Conservation (phyloP, 2,797 vertebrate genomes). For the Sphaeramia orbicularis region DNA sequence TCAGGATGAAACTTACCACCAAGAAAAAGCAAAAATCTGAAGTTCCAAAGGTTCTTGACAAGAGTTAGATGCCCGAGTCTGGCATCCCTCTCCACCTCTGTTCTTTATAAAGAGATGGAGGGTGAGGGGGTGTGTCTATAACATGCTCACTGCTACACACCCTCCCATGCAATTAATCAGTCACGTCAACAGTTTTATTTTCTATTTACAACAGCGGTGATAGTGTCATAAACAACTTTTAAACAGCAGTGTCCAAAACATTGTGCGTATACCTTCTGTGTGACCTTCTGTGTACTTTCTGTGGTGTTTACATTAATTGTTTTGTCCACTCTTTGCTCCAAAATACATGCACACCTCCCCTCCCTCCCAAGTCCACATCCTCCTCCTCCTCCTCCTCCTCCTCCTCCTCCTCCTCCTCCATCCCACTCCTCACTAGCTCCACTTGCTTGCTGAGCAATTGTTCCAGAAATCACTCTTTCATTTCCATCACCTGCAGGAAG, state of each 20-base stretch:
- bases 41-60: conserved; percentile 10
- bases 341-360: not conserved
- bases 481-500: conserved; percentile 89
- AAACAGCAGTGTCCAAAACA: conserved; percentile 26
- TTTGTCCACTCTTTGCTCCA: conserved; percentile 22
- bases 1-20: conserved; percentile 54
- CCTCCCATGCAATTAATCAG: conserved; percentile 50
- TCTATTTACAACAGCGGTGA: conserved; percentile 40
- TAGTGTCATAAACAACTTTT: conserved; percentile 44
- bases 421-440: conserved; percentile 61
- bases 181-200: conserved; percentile 45
- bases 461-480: conserved; percentile 79
- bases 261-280: conserved; percentile 34
- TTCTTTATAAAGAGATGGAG: conserved; percentile 73
- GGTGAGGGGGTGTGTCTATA: conserved; percentile 59
- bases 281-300: conserved; percentile 58
- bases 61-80: conserved; percentile 39
- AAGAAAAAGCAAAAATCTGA: conserved; percentile 39
- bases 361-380: conserved; percentile 36
- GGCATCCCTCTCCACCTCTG: conserved; percentile 34
- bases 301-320: conserved; percentile 61
- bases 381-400: conserved; percentile 47
- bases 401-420: conserved; percentile 57
- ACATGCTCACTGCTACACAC: conserved; percentile 15
- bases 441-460: conserved; percentile 70